Percentiles rank a stretch among this genome's conserved stretches.
Evolutionary conservation across 2,888 invertebrate species (phyloP).

Genomic region (Trachelus tabidus): DNA sequence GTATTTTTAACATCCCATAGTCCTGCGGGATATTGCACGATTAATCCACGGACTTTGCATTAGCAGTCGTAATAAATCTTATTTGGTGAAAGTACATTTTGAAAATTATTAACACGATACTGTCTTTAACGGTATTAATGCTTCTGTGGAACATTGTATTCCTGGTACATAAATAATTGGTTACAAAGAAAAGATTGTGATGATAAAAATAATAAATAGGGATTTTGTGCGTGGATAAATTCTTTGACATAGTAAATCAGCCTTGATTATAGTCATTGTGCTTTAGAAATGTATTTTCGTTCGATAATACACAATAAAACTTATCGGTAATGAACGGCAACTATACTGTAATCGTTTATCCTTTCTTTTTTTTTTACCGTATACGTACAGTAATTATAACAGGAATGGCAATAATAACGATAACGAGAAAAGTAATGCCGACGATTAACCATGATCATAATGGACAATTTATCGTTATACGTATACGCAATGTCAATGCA

Average conservation of each 20-base stretch:
- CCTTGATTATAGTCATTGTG: constrained; percentile 12
- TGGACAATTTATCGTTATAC: constrained; percentile 2
- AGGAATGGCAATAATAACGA: constrained; percentile 1
- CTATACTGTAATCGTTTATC: constrained; percentile 13
- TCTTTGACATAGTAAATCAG: constrained; percentile 9
- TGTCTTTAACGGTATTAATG: no score
- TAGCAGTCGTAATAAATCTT: no score
- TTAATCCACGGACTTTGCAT: no score
- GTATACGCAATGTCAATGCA: constrained; percentile 11
- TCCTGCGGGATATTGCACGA: no score
- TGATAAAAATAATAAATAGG: no score
- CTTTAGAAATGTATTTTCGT: constrained; percentile 23
- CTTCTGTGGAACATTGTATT: no score
- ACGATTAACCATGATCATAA: constrained; percentile 4
- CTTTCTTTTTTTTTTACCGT: neutral
- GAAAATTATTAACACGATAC: no score
- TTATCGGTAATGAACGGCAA: constrained; percentile 21
- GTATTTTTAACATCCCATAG: no score
- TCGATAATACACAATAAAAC: constrained; percentile 21
- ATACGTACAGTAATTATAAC: neutral
- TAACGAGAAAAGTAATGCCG: constrained; percentile 4
- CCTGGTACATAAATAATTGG: no score
- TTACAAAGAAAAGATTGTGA: no score
- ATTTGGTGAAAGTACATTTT: no score
- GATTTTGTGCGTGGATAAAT: neutral